phyloP scores from a whole-genome alignment of 2,888 invertebrate species.

The Yponomeuta malinellus region DNA sequence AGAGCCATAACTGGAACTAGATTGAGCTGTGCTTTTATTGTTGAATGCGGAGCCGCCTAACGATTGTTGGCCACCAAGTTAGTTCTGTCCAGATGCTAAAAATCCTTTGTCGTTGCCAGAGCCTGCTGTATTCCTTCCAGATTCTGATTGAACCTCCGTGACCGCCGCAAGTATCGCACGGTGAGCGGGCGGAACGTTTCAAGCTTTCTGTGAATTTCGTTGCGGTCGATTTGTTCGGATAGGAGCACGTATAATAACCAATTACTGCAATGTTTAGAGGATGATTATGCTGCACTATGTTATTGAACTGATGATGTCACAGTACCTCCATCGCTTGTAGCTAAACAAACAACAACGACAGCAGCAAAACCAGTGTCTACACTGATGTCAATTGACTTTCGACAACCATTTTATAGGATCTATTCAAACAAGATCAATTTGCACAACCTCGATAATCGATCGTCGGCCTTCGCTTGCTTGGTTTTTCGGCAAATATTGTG shows the following conservation, averaged over 20 bases:
- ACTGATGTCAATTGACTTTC: not conserved
- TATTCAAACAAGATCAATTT: not conserved
- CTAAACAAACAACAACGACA: not conserved
- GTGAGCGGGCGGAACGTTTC: constrained; percentile 33
- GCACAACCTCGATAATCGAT: not conserved
- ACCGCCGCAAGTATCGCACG: constrained; percentile 27
- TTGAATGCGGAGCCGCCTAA: not conserved
- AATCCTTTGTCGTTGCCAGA: not conserved
- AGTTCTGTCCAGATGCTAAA: too few relatives aligned
- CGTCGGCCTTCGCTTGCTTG: not conserved
- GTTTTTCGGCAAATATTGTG: not conserved
- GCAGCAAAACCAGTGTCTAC: not conserved
- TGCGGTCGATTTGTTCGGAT: too few relatives aligned
- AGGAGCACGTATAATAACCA: too few relatives aligned
- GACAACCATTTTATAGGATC: not conserved
- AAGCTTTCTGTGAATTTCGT: constrained; percentile 15
- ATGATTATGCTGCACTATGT: too few relatives aligned
- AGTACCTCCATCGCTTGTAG: not conserved
- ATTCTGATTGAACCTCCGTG: constrained; percentile 18
- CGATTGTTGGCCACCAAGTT: too few relatives aligned
- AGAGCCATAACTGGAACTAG: not conserved
- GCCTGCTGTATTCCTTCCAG: not conserved
- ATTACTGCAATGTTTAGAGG: too few relatives aligned
- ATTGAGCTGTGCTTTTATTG: not conserved
- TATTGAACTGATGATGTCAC: too few relatives aligned